Evolutionary conservation across 2,888 invertebrate species (phyloP).

Genomic region (Steinernema hermaphroditum): DNA sequence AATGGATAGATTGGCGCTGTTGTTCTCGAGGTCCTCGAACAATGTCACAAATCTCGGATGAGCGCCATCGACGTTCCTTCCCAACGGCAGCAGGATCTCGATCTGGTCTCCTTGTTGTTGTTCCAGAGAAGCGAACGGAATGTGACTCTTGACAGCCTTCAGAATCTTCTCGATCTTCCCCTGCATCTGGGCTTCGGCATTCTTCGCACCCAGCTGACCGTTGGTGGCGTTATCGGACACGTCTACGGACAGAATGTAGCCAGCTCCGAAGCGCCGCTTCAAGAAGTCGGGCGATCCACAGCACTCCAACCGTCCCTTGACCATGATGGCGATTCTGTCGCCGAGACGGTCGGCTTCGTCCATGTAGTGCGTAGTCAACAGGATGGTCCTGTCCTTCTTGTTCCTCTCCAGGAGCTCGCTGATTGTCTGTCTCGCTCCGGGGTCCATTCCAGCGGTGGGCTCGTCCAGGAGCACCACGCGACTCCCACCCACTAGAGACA

Average conservation of each 20-base stretch:
- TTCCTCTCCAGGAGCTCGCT: conserved; percentile 46
- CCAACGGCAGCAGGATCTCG: conserved; percentile 42
- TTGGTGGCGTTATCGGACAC: conserved; percentile 27
- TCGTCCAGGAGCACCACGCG: conserved; percentile 60
- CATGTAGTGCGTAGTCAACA: conserved; percentile 65
- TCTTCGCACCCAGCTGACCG: neutral
- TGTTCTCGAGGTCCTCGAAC: conserved; percentile 52
- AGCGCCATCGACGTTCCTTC: neutral
- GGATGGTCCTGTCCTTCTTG: conserved; percentile 51
- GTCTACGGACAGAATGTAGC: conserved; percentile 55
- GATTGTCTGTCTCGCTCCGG: conserved; percentile 41
- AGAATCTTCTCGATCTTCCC: conserved; percentile 36
- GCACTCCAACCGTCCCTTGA: conserved; percentile 53
- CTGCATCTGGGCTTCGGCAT: conserved; percentile 18
- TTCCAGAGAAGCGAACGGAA: conserved; percentile 30
- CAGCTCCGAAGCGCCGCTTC: conserved; percentile 56
- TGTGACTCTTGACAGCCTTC: conserved; percentile 36
- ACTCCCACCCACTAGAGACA: conserved; percentile 58
- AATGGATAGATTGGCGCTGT: conserved; percentile 39
- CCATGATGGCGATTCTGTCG: conserved; percentile 60
- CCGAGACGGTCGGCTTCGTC: conserved; percentile 64
- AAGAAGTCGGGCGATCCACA: conserved; percentile 54
- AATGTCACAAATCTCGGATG: conserved; percentile 47
- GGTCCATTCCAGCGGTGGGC: conserved; percentile 58
- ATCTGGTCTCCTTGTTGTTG: conserved; percentile 43